phyloP scores from a whole-genome alignment of 1,140 invertebrate genomes.

The Meloidogyne floridensis region DNA sequence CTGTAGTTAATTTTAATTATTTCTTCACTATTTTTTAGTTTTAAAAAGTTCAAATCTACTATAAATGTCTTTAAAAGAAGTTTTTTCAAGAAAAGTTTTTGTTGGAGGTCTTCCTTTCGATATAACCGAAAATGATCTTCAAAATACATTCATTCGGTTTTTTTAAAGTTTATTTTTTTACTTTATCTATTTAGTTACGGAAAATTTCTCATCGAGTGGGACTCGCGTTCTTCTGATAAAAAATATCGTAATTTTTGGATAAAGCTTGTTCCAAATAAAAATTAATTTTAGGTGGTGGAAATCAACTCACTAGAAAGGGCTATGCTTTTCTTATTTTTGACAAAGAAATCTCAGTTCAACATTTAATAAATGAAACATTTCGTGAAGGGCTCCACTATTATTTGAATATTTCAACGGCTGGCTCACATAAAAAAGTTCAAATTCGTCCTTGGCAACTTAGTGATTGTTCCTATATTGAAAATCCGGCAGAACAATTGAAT shows the following conservation, averaged over 20 bases:
- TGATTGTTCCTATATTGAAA: conserved; percentile 95
- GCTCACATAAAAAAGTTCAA: conserved; percentile 26
- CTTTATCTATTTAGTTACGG: conserved; percentile 89
- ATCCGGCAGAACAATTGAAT: conserved; percentile 74
- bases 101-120: conserved; percentile 96
- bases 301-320: conserved; percentile 58
- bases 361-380: conserved; percentile 91
- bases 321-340: conserved; percentile 74
- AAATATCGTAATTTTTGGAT: background rate
- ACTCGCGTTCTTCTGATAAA: conserved; percentile 1
- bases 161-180: background rate
- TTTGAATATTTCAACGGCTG: conserved; percentile 87
- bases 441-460: conserved; percentile 92
- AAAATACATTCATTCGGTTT: conserved; percentile 85
- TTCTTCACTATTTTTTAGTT: too few species aligned
- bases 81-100: conserved; percentile 93
- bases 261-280: background rate
- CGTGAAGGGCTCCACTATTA: conserved; percentile 96
- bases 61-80: background rate
- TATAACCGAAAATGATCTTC: conserved; percentile 98
- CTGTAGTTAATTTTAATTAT: too few species aligned
- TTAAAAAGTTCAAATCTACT: too few species aligned
- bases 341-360: conserved; percentile 89
- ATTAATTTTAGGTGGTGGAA: background rate
- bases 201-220: conserved; percentile 81